Base-by-base conservation (phyloP, 2,888 invertebrate species). In the Drosophila subsilvestris region DNA sequence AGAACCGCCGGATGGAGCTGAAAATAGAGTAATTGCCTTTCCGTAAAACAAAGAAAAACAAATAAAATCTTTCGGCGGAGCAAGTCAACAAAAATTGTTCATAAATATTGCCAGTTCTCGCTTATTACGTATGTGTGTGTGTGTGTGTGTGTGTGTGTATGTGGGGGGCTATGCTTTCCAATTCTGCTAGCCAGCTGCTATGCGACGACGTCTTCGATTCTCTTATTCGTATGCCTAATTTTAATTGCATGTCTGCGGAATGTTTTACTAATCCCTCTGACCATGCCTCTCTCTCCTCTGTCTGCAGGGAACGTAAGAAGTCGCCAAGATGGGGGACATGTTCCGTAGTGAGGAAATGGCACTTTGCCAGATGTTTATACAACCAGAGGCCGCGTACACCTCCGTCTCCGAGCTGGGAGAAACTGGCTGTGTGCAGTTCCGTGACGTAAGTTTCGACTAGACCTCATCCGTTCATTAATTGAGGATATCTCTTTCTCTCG, bases 321-420 rank as follows among this genome's bases (percentile, higher is more conserved):
- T 76, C 86, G 86, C 88, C 90, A 90, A 81, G 82, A 96, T 96
- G 96, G 96, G 96, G 93, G 94, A 96, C 90, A 94, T 97, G 94
- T 97, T 97, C 93, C 95, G 97, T 77, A 97, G 97, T 92, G 97
- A 97, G 92, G 96, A 97, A 93, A 98, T 98, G 98, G 95, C 96
- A 71, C 93, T 97, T 80, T 97, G 97, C 94, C 98, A 99, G 93
- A 95, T 98, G 93, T 98, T 98, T 93, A 96, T 98, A 88, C 98
- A 98, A 93, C 97, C 98, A 47, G 98, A 98, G 93, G 97, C 98
- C 62, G 98, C 98, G 0, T 99, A 98, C 93, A 96, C 96, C 86
- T 97, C 98, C 80, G 96, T 99, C 78, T 97, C 98, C 1, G 98
- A 98, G 93, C 94, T 98, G 76, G 98, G 98, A 56, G 98, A 99